Percentiles rank a stretch among this genome's conserved stretches.
Evolutionary conservation across 2,888 invertebrate species (phyloP).

Genomic region (Ptilodon capucinus): DNA sequence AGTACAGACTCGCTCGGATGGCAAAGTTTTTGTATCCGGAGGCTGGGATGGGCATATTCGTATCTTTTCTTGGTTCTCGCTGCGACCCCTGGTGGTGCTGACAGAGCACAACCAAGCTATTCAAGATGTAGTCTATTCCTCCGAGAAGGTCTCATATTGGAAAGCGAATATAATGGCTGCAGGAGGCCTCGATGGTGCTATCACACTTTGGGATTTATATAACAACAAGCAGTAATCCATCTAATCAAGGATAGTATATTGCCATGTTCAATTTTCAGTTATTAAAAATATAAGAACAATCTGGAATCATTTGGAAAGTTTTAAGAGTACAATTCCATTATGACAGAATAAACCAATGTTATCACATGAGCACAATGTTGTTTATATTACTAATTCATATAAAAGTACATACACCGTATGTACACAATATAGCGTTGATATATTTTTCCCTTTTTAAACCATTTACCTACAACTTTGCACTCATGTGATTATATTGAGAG

Average conservation of each 20-base stretch:
- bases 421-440: constrained; percentile 11
- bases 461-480: constrained; percentile 12
- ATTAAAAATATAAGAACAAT: constrained; percentile 18
- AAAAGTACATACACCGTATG: not conserved
- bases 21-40: constrained; percentile 88
- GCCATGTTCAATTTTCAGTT: constrained; percentile 23
- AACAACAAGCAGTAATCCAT: constrained; percentile 74
- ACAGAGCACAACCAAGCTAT: constrained; percentile 88
- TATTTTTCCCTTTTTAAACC: constrained; percentile 11
- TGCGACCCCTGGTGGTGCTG: constrained; percentile 87
- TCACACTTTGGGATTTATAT: constrained; percentile 91
- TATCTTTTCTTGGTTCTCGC: constrained; percentile 90
- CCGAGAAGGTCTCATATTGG: constrained; percentile 85
- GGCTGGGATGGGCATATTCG: constrained; percentile 90
- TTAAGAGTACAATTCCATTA: constrained; percentile 22
- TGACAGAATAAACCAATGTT: constrained; percentile 16
- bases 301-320: constrained; percentile 23
- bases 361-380: constrained; percentile 23
- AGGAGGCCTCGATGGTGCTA: constrained; percentile 88
- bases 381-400: constrained; percentile 9
- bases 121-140: constrained; percentile 88
- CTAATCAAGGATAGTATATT: constrained; percentile 31
- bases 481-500: constrained; percentile 8
- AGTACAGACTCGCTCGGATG: constrained; percentile 86
- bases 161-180: constrained; percentile 90